These are phyloP conservation scores for Macrobrachium nipponense DNA, from an alignment of 1,140 invertebrate genomes.

Conservation along the genomic window DNA sequence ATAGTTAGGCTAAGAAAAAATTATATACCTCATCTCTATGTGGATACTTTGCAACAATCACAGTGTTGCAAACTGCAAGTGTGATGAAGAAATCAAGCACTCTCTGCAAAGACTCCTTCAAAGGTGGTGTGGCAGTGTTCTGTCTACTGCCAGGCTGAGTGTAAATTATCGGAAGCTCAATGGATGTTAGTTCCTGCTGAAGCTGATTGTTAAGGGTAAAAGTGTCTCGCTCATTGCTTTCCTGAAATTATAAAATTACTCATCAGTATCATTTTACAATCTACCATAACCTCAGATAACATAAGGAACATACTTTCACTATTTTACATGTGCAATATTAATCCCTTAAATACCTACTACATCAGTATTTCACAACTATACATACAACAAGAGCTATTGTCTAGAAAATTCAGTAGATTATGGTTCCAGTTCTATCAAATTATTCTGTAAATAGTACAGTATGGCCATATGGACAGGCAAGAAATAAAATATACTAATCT, in stretches of 20 bases:
- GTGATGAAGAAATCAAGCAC: conserved; percentile 93
- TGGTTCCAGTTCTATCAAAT: too few relatives aligned
- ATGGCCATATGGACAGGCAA: too few relatives aligned
- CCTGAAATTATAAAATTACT: background rate
- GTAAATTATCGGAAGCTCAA: conserved; percentile 64
- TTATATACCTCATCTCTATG: conserved; percentile 81
- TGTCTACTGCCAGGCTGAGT: conserved; percentile 36
- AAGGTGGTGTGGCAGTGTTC: conserved; percentile 19
- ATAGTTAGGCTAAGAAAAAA: background rate
- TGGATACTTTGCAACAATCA: conserved; percentile 89
- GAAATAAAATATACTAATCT: too few relatives aligned
- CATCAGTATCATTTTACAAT: background rate
- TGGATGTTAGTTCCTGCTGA: conserved; percentile 75
- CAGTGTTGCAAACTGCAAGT: conserved; percentile 95
- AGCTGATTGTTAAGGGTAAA: conserved; percentile 77
- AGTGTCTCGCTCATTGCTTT: conserved; percentile 62
- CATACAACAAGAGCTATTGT: too few relatives aligned
- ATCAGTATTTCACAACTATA: too few relatives aligned
- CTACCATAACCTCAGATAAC: background rate
- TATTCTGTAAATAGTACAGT: too few relatives aligned
- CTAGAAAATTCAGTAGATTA: too few relatives aligned
- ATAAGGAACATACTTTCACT: background rate
- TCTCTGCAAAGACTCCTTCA: conserved; percentile 66
- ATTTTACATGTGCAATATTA: background rate
- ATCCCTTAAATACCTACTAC: too few relatives aligned